phyloP scores from a whole-genome alignment of 2,888 invertebrate genomes.

The Lypha dubia region DNA sequence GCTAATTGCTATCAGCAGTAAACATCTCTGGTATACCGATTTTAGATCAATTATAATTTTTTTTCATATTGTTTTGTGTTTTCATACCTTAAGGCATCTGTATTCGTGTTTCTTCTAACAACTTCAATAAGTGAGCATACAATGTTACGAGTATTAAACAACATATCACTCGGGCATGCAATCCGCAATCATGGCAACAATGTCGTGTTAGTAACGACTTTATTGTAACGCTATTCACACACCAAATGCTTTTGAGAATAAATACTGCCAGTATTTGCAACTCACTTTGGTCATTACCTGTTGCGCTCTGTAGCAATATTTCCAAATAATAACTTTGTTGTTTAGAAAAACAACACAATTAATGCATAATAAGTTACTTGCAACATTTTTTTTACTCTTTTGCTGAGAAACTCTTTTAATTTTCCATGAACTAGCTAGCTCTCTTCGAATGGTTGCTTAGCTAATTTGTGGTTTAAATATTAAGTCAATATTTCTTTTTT shows the following conservation, averaged over 20 bases:
- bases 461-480: constrained; percentile 62
- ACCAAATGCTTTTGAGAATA: constrained; percentile 2
- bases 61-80: not conserved
- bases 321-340: constrained; percentile 41
- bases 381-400: constrained; percentile 38
- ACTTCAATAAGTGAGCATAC: constrained; percentile 46
- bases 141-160: constrained; percentile 32
- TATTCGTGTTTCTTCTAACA: not conserved
- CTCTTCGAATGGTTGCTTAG: constrained; percentile 58
- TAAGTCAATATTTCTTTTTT: constrained; percentile 62
- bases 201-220: constrained; percentile 35
- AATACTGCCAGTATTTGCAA: not conserved
- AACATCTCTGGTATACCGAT: not conserved
- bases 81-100: constrained; percentile 26
- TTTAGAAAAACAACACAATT: constrained; percentile 22
- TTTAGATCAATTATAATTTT: too few relatives aligned
- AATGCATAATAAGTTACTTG: constrained; percentile 34
- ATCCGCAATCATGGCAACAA: constrained; percentile 28
- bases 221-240: constrained; percentile 38
- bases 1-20: too few relatives aligned
- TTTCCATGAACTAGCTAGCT: constrained; percentile 27
- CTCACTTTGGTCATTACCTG: constrained; percentile 33
- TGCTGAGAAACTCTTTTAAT: constrained; percentile 9
- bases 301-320: constrained; percentile 45
- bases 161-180: constrained; percentile 39